phyloP scores from a whole-genome alignment of 2,797 vertebrate genomes.

The Poliocrania exsul region DNA sequence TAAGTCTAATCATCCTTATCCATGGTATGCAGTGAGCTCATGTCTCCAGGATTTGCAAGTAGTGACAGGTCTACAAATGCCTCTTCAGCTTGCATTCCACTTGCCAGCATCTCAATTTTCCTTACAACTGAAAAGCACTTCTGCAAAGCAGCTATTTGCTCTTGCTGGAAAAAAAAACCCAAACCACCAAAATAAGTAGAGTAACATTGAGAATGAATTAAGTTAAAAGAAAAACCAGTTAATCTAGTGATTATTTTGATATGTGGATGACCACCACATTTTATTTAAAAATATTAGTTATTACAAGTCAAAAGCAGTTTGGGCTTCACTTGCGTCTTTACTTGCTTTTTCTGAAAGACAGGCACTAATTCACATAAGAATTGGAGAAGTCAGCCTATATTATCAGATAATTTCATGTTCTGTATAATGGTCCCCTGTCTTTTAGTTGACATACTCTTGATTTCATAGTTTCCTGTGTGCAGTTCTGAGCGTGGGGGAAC shows the following conservation, averaged over 20 bases:
- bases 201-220: neutral
- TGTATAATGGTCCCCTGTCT: neutral
- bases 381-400: neutral
- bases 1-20: conserved; percentile 45
- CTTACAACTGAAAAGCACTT: neutral
- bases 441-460: neutral
- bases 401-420: neutral
- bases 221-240: neutral
- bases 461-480: neutral
- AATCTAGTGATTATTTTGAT: neutral
- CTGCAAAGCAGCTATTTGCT: neutral
- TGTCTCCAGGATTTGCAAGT: conserved; percentile 43
- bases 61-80: conserved; percentile 17
- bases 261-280: neutral
- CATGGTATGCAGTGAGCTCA: conserved; percentile 10
- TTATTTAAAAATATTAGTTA: neutral
- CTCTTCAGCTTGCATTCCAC: neutral
- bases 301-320: neutral
- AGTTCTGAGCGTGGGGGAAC: fast-evolving
- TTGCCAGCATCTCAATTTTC: conserved; percentile 5
- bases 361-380: neutral
- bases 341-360: neutral
- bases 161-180: neutral
- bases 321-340: neutral
- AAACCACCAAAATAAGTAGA: neutral